Conservation (phyloP, 2,113 vertebrate species). For the Osmerus eperlanus region DNA sequence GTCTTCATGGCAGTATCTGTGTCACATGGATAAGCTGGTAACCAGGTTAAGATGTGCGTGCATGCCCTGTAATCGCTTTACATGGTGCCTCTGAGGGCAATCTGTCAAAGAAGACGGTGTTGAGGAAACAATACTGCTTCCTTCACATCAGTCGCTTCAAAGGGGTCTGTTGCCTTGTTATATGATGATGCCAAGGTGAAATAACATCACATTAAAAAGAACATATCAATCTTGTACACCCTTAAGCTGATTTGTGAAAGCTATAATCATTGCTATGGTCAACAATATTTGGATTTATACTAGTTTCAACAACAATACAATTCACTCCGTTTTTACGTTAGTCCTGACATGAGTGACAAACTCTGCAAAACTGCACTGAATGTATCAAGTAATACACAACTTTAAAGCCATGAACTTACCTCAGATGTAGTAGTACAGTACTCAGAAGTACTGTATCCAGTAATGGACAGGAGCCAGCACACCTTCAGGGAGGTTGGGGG, state of each 20-base stretch:
- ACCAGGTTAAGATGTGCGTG: neutral
- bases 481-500: neutral
- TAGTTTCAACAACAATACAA: neutral
- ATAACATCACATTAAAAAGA: no score
- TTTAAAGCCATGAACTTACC: neutral
- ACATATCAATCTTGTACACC: no score
- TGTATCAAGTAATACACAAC: neutral
- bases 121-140: neutral
- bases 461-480: neutral
- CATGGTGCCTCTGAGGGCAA: neutral
- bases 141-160: neutral
- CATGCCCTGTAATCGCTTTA: neutral
- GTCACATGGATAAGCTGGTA: slow-evolving; percentile 1
- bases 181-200: no score
- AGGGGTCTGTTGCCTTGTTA: neutral
- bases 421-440: neutral
- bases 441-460: neutral
- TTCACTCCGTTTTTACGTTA: neutral
- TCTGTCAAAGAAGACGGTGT: neutral
- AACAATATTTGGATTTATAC: neutral
- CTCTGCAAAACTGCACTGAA: neutral
- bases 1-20: neutral
- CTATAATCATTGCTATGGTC: neutral
- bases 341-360: neutral
- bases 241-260: neutral